phyloP scores from a whole-genome alignment of 2,113 vertebrate genomes.

The Enhydra lutris region DNA sequence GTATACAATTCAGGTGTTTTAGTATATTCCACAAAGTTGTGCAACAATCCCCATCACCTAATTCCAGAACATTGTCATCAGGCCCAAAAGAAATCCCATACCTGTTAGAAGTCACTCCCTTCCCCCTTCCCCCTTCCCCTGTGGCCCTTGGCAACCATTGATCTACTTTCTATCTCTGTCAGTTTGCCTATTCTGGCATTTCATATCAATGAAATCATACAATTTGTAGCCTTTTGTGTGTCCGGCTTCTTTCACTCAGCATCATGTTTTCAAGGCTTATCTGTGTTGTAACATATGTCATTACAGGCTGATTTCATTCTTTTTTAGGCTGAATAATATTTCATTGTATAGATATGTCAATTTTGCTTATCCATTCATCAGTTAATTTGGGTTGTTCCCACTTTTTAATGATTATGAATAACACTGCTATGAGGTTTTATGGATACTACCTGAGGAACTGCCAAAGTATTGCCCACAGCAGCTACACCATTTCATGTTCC shows the following conservation, averaged over 20 bases:
- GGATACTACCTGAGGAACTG: background rate
- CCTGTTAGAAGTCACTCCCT: background rate
- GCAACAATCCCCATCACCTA: background rate
- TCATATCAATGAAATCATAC: background rate
- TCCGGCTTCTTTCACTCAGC: background rate
- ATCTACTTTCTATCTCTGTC: background rate
- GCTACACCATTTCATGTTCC: background rate
- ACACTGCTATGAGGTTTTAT: background rate
- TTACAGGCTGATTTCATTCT: background rate
- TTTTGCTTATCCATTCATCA: background rate
- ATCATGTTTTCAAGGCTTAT: background rate
- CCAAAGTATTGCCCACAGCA: background rate
- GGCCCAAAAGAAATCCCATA: background rate
- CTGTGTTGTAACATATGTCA: background rate
- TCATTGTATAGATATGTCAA: background rate
- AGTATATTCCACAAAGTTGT: background rate
- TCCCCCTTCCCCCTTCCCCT: background rate
- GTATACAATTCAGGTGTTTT: background rate
- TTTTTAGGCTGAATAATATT: conserved; percentile 15
- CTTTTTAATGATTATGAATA: background rate
- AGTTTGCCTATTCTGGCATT: background rate
- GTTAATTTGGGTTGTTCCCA: background rate
- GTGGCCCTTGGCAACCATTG: background rate
- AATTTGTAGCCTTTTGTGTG: background rate
- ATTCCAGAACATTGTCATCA: background rate